Evolutionary conservation across 2,113 vertebrate genomes (phyloP).

Genomic region (Gambusia holbrooki): DNA sequence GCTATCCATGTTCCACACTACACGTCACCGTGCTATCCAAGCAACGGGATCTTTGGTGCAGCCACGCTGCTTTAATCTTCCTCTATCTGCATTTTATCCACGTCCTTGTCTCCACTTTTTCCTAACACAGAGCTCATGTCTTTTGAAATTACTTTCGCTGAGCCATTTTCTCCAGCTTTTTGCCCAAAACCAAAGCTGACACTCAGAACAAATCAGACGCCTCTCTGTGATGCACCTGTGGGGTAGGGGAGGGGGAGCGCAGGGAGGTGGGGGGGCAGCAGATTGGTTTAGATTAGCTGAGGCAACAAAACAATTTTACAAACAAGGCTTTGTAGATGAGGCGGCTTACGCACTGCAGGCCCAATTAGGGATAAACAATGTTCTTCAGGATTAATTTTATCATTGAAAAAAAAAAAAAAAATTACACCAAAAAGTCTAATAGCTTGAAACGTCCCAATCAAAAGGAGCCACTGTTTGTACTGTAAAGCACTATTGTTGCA

Average conservation of each 20-base stretch:
- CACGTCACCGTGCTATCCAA: background rate
- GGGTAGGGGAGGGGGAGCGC: background rate
- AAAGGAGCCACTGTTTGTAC: background rate
- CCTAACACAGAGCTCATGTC: conserved; percentile 24
- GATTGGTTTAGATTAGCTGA: conserved; percentile 37
- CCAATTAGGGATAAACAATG: background rate
- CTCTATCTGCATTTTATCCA: conserved; percentile 16
- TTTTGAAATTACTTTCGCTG: conserved; percentile 41
- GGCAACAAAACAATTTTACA: conserved; percentile 34
- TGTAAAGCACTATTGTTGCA: background rate
- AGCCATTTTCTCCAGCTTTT: conserved; percentile 31
- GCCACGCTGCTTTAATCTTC: conserved; percentile 5
- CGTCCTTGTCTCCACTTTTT: conserved; percentile 33
- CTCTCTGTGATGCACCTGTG: conserved; percentile 8
- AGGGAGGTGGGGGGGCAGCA: conserved; percentile 2
- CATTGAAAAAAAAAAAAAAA: background rate
- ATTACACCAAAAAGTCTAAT: background rate
- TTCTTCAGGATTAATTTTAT: background rate
- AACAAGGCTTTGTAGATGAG: conserved; percentile 18
- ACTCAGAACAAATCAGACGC: conserved; percentile 47
- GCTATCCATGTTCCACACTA: background rate
- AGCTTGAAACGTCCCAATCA: background rate
- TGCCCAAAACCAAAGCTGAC: conserved; percentile 30
- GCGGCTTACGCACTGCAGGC: conserved; percentile 11
- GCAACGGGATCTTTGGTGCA: conserved; percentile 7